Conservation (phyloP, 2,888 invertebrate genomes). For the Metalampra italica region DNA sequence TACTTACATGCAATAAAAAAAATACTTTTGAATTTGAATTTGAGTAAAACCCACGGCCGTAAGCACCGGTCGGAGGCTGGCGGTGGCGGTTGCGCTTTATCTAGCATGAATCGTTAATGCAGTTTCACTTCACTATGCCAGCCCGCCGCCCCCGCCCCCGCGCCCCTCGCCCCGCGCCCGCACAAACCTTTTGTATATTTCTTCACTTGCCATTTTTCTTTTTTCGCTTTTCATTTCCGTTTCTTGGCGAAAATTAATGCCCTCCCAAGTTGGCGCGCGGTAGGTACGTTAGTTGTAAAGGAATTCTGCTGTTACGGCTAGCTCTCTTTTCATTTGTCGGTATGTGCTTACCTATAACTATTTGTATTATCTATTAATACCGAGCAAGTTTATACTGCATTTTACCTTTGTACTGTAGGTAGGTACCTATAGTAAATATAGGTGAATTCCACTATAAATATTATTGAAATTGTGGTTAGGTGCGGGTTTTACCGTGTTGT, state of each 20-base stretch:
- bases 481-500: too few relatives aligned
- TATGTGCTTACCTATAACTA: background rate
- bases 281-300: slow-evolving; percentile 3
- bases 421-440: too few relatives aligned
- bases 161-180: too few relatives aligned
- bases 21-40: too few relatives aligned
- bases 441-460: too few relatives aligned
- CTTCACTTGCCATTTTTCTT: slow-evolving; percentile 14
- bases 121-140: slow-evolving; percentile 16
- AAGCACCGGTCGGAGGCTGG: background rate
- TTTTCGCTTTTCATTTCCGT: slow-evolving; percentile 28
- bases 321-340: background rate
- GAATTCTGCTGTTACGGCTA: slow-evolving; percentile 1
- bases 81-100: slow-evolving; percentile 19
- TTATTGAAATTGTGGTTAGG: too few relatives aligned
- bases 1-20: too few relatives aligned
- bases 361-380: too few relatives aligned
- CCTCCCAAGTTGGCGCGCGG: slow-evolving; percentile 28
- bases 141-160: background rate
- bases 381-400: too few relatives aligned
- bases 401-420: too few relatives aligned
- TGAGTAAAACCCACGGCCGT: too few relatives aligned
- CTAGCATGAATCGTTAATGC: slow-evolving; percentile 28
- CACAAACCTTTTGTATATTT: slow-evolving; percentile 1
- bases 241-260: slow-evolving; percentile 31